A percentile compares a stretch with the other conserved stretches of the same genome.
These are phyloP conservation scores for Spatulosminthurus flaviceps DNA, from an alignment of 2,888 invertebrate species.

Conservation along the genomic window DNA sequence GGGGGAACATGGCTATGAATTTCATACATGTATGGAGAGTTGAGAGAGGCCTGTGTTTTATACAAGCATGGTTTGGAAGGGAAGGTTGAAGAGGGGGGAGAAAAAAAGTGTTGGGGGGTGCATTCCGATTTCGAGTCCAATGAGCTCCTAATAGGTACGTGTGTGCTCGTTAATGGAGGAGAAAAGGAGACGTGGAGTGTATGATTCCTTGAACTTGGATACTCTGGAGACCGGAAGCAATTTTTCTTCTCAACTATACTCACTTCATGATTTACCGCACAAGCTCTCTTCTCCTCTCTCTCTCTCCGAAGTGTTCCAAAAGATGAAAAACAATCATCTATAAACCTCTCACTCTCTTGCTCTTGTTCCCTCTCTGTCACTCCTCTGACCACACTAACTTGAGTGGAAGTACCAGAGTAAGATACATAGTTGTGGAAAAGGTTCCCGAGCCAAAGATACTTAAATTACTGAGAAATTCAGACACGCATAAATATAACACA, in stretches of 20 bases:
- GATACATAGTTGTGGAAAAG: too few relatives aligned
- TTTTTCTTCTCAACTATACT: constrained; percentile 52
- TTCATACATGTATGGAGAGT: not conserved
- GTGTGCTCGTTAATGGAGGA: constrained; percentile 43
- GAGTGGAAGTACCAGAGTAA: not conserved
- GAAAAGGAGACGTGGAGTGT: constrained; percentile 12
- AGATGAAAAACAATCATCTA: constrained; percentile 31
- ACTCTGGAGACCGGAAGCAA: constrained; percentile 51
- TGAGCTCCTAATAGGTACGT: constrained; percentile 46
- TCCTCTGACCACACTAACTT: constrained; percentile 33
- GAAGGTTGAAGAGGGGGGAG: not conserved
- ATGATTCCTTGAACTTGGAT: constrained; percentile 25
- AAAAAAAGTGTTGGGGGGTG: constrained; percentile 11
- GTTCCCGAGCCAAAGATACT: not conserved
- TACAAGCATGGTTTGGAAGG: not conserved
- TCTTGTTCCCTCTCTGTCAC: too few relatives aligned
- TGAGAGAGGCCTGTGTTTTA: not conserved
- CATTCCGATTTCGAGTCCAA: constrained; percentile 21
- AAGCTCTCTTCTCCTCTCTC: not conserved
- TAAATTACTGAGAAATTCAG: constrained; percentile 1
- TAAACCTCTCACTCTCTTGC: constrained; percentile 33
- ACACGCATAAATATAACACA: constrained; percentile 31
- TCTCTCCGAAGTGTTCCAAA: constrained; percentile 15
- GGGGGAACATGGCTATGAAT: constrained; percentile 1
- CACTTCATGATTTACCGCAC: constrained; percentile 38